phyloP scores from a whole-genome alignment of 2,797 vertebrate genomes.

The Semotilus atromaculatus region DNA sequence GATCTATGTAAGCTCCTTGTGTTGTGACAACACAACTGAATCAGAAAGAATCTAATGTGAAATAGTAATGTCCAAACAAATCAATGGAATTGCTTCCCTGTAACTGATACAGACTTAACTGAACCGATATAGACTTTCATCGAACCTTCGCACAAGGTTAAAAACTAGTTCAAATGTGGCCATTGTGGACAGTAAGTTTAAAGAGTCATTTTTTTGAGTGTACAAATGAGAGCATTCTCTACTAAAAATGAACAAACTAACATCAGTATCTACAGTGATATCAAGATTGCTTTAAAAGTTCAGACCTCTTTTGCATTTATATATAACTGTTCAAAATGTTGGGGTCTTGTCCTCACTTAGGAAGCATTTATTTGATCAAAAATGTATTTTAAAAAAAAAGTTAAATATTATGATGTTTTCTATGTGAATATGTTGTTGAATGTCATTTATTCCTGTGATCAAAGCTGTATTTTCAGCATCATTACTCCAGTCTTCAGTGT shows the following conservation, averaged over 20 bases:
- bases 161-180: too few relatives aligned
- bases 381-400: background rate
- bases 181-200: too few relatives aligned
- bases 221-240: background rate
- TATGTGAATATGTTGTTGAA: background rate
- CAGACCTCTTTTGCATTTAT: background rate
- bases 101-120: too few relatives aligned
- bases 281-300: background rate
- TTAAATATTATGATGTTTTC: background rate
- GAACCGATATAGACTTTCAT: too few relatives aligned
- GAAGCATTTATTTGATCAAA: background rate
- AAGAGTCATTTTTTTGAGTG: too few relatives aligned
- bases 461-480: background rate
- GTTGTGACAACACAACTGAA: too few relatives aligned
- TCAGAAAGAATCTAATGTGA: too few relatives aligned
- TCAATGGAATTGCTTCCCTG: too few relatives aligned
- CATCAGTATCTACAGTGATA: background rate
- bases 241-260: background rate
- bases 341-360: background rate
- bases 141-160: too few relatives aligned
- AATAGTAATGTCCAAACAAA: too few relatives aligned
- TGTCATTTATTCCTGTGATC: too few relatives aligned
- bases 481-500: constrained; percentile 4
- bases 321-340: background rate
- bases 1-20: too few relatives aligned